A percentile compares a stretch with the other conserved stretches of the same genome.
Conservation (phyloP, 2,113 vertebrate genomes). For the Ageneiosus marmoratus region DNA sequence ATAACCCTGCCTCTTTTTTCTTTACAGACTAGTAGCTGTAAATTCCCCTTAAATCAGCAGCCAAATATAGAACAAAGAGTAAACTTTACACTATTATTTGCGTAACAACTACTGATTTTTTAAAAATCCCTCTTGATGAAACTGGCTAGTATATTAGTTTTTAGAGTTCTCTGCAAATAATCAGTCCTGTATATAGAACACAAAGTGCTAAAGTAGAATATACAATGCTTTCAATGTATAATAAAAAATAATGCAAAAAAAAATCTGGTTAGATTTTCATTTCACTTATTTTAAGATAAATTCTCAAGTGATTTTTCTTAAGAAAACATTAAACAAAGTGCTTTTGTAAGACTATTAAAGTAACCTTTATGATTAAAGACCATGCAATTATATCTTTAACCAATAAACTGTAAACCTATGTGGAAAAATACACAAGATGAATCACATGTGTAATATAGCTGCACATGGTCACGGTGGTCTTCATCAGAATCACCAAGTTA, state of each 20-base stretch:
- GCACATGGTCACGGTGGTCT: no score
- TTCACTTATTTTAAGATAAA: background rate
- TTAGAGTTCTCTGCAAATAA: background rate
- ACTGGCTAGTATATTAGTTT: background rate
- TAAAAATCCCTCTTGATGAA: background rate
- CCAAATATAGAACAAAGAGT: no score
- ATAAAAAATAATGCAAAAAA: conserved; percentile 4
- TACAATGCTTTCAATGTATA: background rate
- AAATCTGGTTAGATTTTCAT: background rate
- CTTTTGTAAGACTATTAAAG: background rate
- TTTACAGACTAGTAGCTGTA: no score
- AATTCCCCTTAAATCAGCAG: no score
- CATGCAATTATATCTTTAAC: background rate
- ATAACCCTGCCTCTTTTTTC: no score
- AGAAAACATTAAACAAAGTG: background rate
- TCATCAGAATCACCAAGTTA: no score
- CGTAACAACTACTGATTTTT: no score
- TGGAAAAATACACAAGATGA: background rate
- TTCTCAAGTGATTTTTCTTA: background rate
- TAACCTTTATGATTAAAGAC: background rate
- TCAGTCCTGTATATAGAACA: background rate
- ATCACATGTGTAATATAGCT: background rate
- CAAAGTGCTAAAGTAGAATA: background rate
- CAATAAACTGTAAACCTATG: background rate
- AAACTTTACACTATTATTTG: no score